Evolutionary conservation across 2,113 vertebrate genomes (phyloP).

Genomic region (Nerophis lumbriciformis): DNA sequence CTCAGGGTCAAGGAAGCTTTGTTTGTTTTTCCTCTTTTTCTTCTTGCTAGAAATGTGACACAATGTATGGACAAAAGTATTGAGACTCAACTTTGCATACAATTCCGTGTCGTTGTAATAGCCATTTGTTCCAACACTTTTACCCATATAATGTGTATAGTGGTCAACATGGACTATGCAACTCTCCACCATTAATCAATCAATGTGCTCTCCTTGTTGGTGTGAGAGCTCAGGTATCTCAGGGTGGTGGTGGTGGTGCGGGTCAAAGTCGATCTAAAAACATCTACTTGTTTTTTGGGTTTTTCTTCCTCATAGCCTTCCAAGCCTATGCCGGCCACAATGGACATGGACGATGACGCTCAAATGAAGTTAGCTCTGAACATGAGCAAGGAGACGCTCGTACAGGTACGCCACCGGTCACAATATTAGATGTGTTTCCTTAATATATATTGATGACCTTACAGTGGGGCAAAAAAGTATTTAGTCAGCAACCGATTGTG

Average conservation of each 20-base stretch:
- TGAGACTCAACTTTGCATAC: neutral
- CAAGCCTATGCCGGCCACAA: constrained; percentile 6
- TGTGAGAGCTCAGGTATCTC: neutral
- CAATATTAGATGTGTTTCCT: too few relatives aligned
- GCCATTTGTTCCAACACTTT: neutral
- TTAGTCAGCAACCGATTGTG: too few relatives aligned
- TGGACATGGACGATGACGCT: constrained; percentile 69
- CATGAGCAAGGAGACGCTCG: constrained; percentile 74
- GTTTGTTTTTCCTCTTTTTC: constrained; percentile 25
- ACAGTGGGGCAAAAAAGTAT: too few relatives aligned
- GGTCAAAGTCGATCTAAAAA: neutral
- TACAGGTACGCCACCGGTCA: constrained; percentile 53
- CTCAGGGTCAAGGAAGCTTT: constrained; percentile 6
- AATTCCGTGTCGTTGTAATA: too few relatives aligned
- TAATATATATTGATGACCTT: too few relatives aligned
- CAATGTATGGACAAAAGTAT: constrained; percentile 9
- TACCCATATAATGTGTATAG: neutral
- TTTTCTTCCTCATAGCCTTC: constrained; percentile 35
- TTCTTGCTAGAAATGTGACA: constrained; percentile 11
- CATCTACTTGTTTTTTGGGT: neutral
- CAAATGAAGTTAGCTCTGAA: constrained; percentile 71
- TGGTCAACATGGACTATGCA: neutral
- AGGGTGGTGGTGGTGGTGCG: neutral
- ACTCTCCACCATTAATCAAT: constrained; percentile 1
- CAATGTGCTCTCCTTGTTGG: neutral